phyloP scores from a whole-genome alignment of 2,888 invertebrate species.

The Drosophila glabriapex region DNA sequence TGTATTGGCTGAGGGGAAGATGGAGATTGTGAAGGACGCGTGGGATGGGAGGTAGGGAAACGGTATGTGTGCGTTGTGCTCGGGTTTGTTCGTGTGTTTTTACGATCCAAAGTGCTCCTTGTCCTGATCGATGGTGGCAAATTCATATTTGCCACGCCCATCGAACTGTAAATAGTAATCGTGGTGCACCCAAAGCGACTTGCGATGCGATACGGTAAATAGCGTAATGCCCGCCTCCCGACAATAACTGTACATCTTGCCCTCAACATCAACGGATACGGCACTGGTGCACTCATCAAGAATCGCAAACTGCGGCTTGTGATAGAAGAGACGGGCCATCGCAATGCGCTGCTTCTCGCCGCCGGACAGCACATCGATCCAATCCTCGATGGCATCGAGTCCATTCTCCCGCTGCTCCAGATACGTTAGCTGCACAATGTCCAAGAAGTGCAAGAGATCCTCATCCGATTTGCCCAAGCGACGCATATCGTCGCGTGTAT shows the following conservation, averaged over 20 bases:
- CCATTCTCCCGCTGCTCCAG: slow-evolving; percentile 94
- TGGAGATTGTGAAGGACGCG: not conserved
- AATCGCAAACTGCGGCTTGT: slow-evolving; percentile 99
- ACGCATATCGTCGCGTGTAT: slow-evolving; percentile 93
- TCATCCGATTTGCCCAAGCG: slow-evolving; percentile 92
- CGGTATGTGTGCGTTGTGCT: not conserved
- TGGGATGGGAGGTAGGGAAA: not conserved
- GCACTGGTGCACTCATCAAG: slow-evolving; percentile 99
- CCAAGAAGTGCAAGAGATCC: slow-evolving; percentile 91
- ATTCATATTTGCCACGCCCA: slow-evolving; percentile 95
- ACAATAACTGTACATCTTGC: slow-evolving; percentile 98
- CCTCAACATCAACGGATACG: slow-evolving; percentile 99
- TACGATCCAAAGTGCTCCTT: slow-evolving; percentile 98
- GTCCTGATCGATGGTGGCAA: slow-evolving; percentile 93
- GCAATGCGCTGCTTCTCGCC: slow-evolving; percentile 99
- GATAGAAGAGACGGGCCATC: slow-evolving; percentile 99
- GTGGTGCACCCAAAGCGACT: slow-evolving; percentile 98
- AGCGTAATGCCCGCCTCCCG: slow-evolving; percentile 94
- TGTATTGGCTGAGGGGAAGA: not conserved
- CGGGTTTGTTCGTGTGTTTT: slow-evolving; percentile 18
- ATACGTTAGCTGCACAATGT: slow-evolving; percentile 93
- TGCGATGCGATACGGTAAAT: slow-evolving; percentile 98
- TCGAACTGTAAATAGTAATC: slow-evolving; percentile 98
- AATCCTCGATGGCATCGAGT: slow-evolving; percentile 97
- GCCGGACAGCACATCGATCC: slow-evolving; percentile 99